Percentiles rank a stretch among this genome's conserved stretches.
phyloP scores from a whole-genome alignment of 2,113 vertebrate genomes.

The Siniperca chuatsi region DNA sequence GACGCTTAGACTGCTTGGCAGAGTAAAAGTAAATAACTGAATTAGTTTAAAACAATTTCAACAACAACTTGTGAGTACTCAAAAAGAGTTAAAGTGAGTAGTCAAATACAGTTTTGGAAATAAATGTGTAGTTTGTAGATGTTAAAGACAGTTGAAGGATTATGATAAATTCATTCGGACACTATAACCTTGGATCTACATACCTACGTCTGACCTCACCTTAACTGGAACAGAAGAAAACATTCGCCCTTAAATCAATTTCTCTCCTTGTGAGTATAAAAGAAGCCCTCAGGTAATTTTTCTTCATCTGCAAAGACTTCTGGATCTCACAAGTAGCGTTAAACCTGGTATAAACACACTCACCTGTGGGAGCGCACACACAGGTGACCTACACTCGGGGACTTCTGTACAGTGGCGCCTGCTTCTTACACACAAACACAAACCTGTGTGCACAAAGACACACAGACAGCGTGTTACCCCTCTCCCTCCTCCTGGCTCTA shows the following conservation, averaged over 20 bases:
- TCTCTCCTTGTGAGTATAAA: not conserved
- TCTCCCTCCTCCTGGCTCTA: slow-evolving; percentile 61
- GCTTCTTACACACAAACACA: slow-evolving; percentile 37
- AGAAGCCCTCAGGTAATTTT: not conserved
- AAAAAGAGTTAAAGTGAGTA: not conserved
- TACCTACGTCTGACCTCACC: not conserved
- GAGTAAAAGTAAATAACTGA: not conserved
- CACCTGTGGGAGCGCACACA: not conserved
- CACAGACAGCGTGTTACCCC: slow-evolving; percentile 39
- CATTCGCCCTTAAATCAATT: not conserved
- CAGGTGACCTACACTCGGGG: slow-evolving; percentile 49
- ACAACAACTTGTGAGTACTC: not conserved
- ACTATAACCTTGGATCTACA: not conserved
- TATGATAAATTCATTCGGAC: not conserved
- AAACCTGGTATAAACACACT: slow-evolving; percentile 18
- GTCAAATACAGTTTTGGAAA: not conserved
- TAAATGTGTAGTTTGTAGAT: not conserved
- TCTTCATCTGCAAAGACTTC: not conserved
- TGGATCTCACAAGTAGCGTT: slow-evolving; percentile 12
- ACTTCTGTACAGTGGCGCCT: slow-evolving; percentile 29
- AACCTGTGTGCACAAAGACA: slow-evolving; percentile 32
- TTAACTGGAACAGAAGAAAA: slow-evolving; percentile 4
- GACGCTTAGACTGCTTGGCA: not conserved
- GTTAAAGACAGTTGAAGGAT: not conserved
- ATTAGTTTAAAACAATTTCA: not conserved